phyloP scores from a whole-genome alignment of 2,113 vertebrate genomes.

The Lathamus discolor region DNA sequence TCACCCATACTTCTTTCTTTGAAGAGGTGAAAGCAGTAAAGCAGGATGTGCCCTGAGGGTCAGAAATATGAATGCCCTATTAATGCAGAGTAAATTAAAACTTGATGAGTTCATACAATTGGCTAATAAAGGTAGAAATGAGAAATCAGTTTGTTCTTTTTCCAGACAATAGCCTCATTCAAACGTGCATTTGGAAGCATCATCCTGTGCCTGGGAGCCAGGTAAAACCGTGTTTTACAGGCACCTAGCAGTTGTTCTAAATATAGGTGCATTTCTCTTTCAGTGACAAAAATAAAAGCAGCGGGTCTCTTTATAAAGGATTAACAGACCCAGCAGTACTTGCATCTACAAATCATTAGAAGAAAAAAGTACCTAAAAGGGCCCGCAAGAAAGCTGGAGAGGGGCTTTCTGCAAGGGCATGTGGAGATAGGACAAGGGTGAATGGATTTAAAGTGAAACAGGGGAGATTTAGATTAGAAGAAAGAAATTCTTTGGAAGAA shows the following conservation, averaged over 20 bases:
- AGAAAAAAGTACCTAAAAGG: background rate
- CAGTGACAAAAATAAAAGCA: background rate
- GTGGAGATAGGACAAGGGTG: background rate
- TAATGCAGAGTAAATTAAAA: slow-evolving; percentile 27
- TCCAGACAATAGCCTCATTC: background rate
- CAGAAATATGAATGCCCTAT: background rate
- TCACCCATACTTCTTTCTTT: background rate
- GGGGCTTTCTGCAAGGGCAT: background rate
- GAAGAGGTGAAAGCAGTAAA: background rate
- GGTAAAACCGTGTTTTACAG: background rate
- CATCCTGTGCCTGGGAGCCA: background rate
- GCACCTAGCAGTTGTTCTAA: background rate
- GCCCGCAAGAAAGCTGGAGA: background rate
- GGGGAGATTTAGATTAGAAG: background rate
- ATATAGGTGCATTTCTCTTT: background rate
- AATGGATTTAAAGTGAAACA: background rate
- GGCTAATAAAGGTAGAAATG: background rate
- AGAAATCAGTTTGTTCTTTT: slow-evolving; percentile 30
- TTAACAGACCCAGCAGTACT: background rate
- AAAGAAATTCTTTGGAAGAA: background rate
- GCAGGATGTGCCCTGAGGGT: background rate
- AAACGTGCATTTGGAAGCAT: background rate
- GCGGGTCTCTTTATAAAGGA: background rate
- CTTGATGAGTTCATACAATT: background rate
- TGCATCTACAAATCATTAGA: background rate